Base-by-base conservation (phyloP, 2,113 vertebrate genomes). In the Polyodon spathula region DNA sequence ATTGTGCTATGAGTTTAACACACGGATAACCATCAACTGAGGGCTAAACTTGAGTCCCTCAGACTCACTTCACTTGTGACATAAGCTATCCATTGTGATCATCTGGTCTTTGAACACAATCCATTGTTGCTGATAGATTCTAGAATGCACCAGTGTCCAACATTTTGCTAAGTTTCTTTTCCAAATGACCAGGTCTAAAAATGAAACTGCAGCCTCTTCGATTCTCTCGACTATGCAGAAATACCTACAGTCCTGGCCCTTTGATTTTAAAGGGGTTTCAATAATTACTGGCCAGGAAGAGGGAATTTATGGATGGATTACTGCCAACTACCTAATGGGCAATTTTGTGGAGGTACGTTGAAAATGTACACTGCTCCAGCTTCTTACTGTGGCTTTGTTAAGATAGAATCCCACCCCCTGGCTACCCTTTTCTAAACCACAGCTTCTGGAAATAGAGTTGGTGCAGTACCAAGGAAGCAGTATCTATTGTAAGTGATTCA, bases 261-360 rank as follows among this genome's bases (percentile, higher is more conserved):
- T 95, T 77, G 71, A 78, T 54, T 97, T 97, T 83, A 86, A 89
- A 78, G 91, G 89, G 60, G 92, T 89, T 27, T 87, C 93, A 55
- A 92, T 97, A 83, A 89, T 98, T 75, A 87, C 89, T 55, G 94
- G 93, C 61, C 85, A 92, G 74, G 91, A 97, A 66, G 93, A 97
- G 81, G 95, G 94, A 48, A 76, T 97, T 27, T 98, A 95, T 65
- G 94, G 94, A 66, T 98, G 95, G 95, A 88, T 98, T 79, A 95
- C 94, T 1, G 93, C 92, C 86, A 98, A 98, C 87, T 98, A 98
- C 84, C 84, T 98, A 78, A 87, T 85, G 89, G 94, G 86, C 38
- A 96, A 94, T 79, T 93, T 97, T 74, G 63, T 93, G 62, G 86
- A 94, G 89, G 94, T 96, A 78, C 77, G 89, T 84, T 80, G 65